Percentiles rank a stretch among this genome's conserved stretches.
phyloP scores from a whole-genome alignment of 2,113 vertebrate genomes.

The Ramphastos sulfuratus region DNA sequence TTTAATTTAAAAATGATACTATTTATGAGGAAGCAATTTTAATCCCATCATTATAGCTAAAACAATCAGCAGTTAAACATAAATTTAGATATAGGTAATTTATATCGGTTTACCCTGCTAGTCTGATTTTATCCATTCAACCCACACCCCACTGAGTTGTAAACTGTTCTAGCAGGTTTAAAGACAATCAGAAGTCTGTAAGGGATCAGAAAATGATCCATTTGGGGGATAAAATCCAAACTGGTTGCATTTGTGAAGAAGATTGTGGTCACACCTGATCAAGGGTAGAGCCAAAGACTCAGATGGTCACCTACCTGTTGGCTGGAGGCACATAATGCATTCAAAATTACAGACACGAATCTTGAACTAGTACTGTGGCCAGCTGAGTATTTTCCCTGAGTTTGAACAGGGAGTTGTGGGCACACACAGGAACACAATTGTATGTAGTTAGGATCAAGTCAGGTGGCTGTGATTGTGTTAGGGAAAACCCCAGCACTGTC shows the following conservation, averaged over 20 bases:
- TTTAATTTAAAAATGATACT: not conserved
- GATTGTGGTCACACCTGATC: not conserved
- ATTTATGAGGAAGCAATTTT: not conserved
- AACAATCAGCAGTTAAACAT: not conserved
- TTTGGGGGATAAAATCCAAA: not conserved
- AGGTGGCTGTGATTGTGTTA: not conserved
- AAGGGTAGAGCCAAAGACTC: not conserved
- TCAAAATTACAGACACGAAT: not conserved
- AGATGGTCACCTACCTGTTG: rapidly evolving
- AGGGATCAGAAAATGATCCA: not conserved
- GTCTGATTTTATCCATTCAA: not conserved
- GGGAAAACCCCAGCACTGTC: not conserved
- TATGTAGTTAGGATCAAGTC: not conserved
- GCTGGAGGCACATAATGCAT: not conserved
- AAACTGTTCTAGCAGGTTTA: not conserved
- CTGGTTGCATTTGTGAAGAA: not conserved
- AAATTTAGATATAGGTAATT: not conserved
- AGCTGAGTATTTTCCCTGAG: not conserved
- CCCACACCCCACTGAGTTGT: not conserved
- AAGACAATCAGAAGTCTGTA: not conserved
- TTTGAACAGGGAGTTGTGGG: not conserved
- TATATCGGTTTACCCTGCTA: not conserved
- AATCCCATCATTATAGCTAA: not conserved
- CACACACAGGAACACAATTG: not conserved
- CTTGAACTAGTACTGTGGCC: not conserved